Evolutionary conservation across 2,797 vertebrate species (phyloP).

Genomic region (Avahi laniger): DNA sequence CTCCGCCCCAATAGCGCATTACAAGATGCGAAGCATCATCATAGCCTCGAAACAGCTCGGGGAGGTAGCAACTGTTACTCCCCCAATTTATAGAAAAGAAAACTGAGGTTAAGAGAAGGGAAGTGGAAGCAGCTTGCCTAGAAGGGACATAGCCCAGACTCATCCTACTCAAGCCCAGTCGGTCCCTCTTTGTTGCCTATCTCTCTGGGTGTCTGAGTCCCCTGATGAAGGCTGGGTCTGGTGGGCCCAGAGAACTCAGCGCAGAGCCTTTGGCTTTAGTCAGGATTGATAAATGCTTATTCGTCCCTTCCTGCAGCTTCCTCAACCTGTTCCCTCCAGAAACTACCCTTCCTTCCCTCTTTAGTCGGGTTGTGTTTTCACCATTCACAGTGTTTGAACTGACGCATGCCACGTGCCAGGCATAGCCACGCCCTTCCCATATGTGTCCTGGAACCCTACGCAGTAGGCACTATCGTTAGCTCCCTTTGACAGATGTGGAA

Average conservation of each 20-base stretch:
- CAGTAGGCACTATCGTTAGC: neutral
- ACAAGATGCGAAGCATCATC: neutral
- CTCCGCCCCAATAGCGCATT: neutral
- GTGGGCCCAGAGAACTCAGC: neutral
- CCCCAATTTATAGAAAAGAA: neutral
- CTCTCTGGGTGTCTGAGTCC: neutral
- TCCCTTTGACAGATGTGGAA: neutral
- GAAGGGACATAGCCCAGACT: neutral
- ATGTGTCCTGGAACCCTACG: neutral
- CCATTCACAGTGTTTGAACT: fast-evolving
- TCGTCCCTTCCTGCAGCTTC: neutral
- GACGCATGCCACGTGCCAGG: fast-evolving
- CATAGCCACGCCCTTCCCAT: fast-evolving
- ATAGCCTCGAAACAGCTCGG: neutral
- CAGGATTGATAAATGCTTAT: neutral
- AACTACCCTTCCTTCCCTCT: neutral
- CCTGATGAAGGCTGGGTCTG: neutral
- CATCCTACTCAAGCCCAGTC: fast-evolving
- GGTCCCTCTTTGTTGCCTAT: neutral
- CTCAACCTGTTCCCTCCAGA: neutral
- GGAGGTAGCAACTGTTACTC: neutral
- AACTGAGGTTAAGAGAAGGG: neutral
- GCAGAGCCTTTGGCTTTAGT: neutral
- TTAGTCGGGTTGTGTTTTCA: neutral
- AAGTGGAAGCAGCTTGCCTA: neutral